Evolutionary conservation across 2,888 invertebrate species (phyloP), one percentile per base, ranked within the genome.

Genomic region (Ornithoptera priamus): DNA sequence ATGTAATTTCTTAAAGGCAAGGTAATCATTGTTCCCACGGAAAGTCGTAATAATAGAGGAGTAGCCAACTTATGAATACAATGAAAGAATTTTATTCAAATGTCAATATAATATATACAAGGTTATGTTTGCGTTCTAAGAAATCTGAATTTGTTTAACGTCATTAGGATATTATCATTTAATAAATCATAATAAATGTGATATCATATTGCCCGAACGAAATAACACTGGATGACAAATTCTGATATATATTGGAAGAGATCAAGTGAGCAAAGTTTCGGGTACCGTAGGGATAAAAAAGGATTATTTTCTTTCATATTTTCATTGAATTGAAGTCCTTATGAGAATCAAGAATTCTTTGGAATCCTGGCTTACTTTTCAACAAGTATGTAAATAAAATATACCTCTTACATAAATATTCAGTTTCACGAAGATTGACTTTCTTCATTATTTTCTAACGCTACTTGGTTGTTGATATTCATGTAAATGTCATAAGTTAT

Each of bases 281-380:
- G 59, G 61, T 20, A 42, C 61, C 20, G 10, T 20, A 61, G 61
- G 61, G 17, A 61, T 61, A 42, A 61, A 61, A 20, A 30, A 61
- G n/a, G 10, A 61, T 61, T 61, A 61, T 61, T 20, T 39, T 36
- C 50, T 50, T 50, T 50, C 50, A 50, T 50, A 50, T 18, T 50
- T 50, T 50, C 50, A 50, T 50, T 15, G 50, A 50, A 15, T 50
- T 50, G 50, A 50, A 4, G 17, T 50, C 5, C 50, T 50, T 15
- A 12, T 50, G 50, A 15, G 50, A 50, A 50, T 50, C 15, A 50
- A 50, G 17, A 50, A 50, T 2, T 50, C 50, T 50, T 50, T 50
- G 15, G 50, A 18, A 50, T 50, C 50, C 17, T 50, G 50, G 18
- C 5, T 17, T 50, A 2, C 17, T 50, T 50, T 50, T 18, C 50